Conservation (phyloP, 37 sponge, comb jelly and placozoan species). For the Cladorhizidae sp. region DNA sequence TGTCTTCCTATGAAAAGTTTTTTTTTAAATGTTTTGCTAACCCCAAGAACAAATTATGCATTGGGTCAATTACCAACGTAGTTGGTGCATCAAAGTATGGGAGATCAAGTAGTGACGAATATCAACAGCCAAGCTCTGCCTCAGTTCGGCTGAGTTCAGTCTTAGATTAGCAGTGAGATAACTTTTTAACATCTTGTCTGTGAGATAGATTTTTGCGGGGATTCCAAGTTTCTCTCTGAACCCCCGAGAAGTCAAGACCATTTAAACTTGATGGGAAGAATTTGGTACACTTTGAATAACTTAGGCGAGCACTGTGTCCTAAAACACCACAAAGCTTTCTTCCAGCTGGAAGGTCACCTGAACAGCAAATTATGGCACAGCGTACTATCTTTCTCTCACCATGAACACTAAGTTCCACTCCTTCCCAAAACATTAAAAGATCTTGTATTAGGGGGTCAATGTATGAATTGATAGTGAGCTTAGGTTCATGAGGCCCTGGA, state of each 20-base stretch:
- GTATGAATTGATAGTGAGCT: constrained; percentile 44
- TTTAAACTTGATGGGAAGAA: constrained; percentile 7
- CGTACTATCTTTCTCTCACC: not conserved
- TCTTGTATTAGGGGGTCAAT: constrained; percentile 41
- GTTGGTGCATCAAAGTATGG: constrained; percentile 61
- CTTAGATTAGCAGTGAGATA: not conserved
- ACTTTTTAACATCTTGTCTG: not conserved
- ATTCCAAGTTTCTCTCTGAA: constrained; percentile 35
- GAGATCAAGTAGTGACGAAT: constrained; percentile 33
- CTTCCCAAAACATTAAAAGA: constrained; percentile 26
- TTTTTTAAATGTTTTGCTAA: constrained; percentile 48
- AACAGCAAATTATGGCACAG: constrained; percentile 35
- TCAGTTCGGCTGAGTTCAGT: not conserved
- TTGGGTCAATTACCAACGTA: constrained; percentile 60
- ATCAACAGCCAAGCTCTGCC: constrained; percentile 20
- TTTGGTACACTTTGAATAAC: constrained; percentile 28
- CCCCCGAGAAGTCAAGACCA: constrained; percentile 12
- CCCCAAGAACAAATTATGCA: constrained; percentile 73
- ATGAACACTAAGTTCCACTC: constrained; percentile 26
- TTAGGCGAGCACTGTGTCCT: constrained; percentile 21
- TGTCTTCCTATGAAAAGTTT: constrained; percentile 4
- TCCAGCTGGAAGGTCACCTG: constrained; percentile 58
- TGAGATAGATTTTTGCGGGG: not conserved
- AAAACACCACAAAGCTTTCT: constrained; percentile 54
- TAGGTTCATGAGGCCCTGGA: constrained; percentile 61